A percentile compares a stretch with the other conserved stretches of the same genome.
Conservation (phyloP, 1,140 invertebrate genomes). For the Episyrphus balteatus region DNA sequence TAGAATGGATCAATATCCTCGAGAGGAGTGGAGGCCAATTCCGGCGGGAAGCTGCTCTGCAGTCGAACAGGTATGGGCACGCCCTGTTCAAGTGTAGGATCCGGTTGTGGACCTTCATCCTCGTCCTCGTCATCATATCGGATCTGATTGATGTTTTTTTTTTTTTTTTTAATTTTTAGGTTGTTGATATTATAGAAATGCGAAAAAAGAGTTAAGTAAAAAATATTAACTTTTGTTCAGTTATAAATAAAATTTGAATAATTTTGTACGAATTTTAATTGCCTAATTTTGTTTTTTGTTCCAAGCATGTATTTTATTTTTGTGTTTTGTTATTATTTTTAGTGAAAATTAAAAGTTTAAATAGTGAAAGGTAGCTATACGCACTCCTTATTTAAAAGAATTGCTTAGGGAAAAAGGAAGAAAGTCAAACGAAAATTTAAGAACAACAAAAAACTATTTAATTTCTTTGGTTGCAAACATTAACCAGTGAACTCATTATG, state of each 20-base stretch:
- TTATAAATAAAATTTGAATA: background rate
- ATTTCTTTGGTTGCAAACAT: no score
- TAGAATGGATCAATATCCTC: constrained; percentile 93
- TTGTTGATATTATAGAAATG: constrained; percentile 1
- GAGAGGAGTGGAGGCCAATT: constrained; percentile 83
- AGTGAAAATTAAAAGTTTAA: no score
- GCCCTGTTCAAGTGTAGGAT: constrained; percentile 85
- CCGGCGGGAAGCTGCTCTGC: constrained; percentile 79
- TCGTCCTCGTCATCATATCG: constrained; percentile 92
- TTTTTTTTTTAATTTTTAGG: background rate
- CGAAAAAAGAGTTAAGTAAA: background rate
- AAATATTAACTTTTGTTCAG: background rate
- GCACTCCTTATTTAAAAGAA: no score
- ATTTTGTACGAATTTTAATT: background rate
- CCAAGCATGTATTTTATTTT: background rate
- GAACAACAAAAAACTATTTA: no score
- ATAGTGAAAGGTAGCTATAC: no score
- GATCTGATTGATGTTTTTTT: constrained; percentile 51
- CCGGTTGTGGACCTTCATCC: constrained; percentile 88
- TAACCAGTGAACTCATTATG: no score
- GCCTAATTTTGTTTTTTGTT: background rate
- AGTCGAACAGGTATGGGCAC: constrained; percentile 78
- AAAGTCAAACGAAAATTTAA: no score
- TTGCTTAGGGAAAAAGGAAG: no score
- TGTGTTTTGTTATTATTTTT: no score